A percentile compares a stretch with the other conserved stretches of the same genome.
Evolutionary conservation across 2,888 invertebrate genomes (phyloP).

Genomic region (Pammene aurita): DNA sequence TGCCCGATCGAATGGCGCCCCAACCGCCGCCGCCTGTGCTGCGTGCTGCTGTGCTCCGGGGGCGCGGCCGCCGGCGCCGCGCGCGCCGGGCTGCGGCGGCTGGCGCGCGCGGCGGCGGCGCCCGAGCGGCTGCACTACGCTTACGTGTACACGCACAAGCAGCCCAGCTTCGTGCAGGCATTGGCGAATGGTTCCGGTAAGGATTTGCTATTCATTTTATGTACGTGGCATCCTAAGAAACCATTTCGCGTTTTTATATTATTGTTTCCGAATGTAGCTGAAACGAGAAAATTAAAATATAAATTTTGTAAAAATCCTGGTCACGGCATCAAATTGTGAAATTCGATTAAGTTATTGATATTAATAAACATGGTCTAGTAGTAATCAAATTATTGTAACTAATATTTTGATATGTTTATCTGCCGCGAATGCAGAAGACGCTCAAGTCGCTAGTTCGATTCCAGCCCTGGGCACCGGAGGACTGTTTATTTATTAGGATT

Average conservation of each 20-base stretch:
- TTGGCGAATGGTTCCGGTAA: slow-evolving; percentile 84
- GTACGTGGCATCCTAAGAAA: too few species aligned
- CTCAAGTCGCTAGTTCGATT: too few species aligned
- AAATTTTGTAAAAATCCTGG: background rate
- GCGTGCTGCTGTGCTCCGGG: slow-evolving; percentile 87
- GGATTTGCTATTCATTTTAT: slow-evolving; percentile 25
- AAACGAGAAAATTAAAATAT: too few species aligned
- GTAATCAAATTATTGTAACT: too few species aligned
- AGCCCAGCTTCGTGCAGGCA: slow-evolving; percentile 91
- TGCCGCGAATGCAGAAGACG: too few species aligned
- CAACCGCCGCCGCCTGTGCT: slow-evolving; percentile 85
- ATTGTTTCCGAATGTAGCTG: too few species aligned
- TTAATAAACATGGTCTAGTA: too few species aligned
- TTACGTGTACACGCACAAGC: slow-evolving; percentile 93
- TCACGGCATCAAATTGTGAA: slow-evolving; percentile 4
- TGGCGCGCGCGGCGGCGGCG: slow-evolving; percentile 86
- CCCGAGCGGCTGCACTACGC: slow-evolving; percentile 91
- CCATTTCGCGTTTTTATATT: too few species aligned
- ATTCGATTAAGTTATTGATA: too few species aligned
- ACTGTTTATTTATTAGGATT: too few species aligned
- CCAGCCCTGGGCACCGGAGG: too few species aligned
- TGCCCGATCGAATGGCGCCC: slow-evolving; percentile 95
- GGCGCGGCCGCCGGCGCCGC: slow-evolving; percentile 78
- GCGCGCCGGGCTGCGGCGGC: slow-evolving; percentile 87
- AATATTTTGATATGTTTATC: too few species aligned